Evolutionary conservation across 2,113 vertebrate species (phyloP), one percentile per base, ranked within the genome.

Genomic region (Tonatia bakeri): DNA sequence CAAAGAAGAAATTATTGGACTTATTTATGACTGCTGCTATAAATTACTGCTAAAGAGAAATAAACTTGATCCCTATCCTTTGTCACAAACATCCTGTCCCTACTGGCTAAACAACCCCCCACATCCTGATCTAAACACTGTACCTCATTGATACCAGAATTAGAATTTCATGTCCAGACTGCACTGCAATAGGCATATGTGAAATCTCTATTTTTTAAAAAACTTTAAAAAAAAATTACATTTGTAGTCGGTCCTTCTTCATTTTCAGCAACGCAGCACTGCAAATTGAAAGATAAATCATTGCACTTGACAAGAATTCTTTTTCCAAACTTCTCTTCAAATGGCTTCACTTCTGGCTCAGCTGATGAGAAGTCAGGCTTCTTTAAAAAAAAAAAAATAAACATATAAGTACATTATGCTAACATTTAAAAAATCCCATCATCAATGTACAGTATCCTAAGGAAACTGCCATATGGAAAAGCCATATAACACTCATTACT

Each of bases 181-280:
- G n/a, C 20, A 38, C 0, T 47, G 36, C 13, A 43, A 52, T 9
- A 0, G 43, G 72, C 40, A 45, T 43, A 59, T 43, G 33, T 69
- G 59, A 81, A 84, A 70, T 1, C 26, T 43, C 19, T 26, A 45
- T 93, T 77, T 56, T 61, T 31, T 12, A 13, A 77, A 52, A 77
- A 50, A 43, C 43, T 43, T 43, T 43, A 43, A 43, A 43, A 75
- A 69, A 95, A 94, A 96, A 93, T 98, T 99, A 99, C 99, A 91
- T 99, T 99, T 91, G 99, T 99, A 1, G 99, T 99, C 15, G 99
- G 99, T 43, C 99, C 99, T 87, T 99, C 99, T 98, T 99, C 99
- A 89, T 99, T 99, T 98, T 99, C 99, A 0, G 99, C 99, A 87
- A 99, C 98, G 1, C 99, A 99, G 98, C 99, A 99, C 97, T 99